phyloP scores from a whole-genome alignment of 2,797 vertebrate genomes.

The Micromesistius poutassou region DNA sequence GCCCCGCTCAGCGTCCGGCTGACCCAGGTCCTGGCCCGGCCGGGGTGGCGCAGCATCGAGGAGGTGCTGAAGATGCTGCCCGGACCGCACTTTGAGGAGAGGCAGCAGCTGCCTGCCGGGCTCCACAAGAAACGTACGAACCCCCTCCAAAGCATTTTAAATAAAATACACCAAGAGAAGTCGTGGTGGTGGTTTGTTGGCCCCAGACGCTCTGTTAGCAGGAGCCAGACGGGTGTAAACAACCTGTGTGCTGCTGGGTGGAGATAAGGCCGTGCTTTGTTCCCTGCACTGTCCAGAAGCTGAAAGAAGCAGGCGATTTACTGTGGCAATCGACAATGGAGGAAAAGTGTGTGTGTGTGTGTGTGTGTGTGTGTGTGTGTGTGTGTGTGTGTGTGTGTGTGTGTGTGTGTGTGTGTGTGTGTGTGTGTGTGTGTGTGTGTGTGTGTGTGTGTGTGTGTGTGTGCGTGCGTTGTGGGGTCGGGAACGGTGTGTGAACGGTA shows the following conservation, averaged over 20 bases:
- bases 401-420: conserved; percentile 19
- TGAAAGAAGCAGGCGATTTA: conserved; percentile 53
- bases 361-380: conserved; percentile 26
- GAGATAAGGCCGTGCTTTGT: conserved; percentile 71
- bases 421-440: conserved; percentile 21
- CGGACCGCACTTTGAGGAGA: conserved; percentile 94
- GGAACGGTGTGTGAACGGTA: conserved; percentile 38
- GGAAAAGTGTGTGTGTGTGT: conserved; percentile 17
- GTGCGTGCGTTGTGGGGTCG: conserved; percentile 23
- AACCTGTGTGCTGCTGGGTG: conserved; percentile 36
- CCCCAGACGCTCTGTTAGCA: neutral
- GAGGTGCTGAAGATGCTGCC: conserved; percentile 96
- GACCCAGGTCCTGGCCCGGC: conserved; percentile 89
- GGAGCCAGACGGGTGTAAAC: conserved; percentile 18
- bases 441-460: conserved; percentile 19
- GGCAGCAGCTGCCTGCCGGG: conserved; percentile 88
- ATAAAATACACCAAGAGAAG: neutral
- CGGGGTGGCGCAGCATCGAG: conserved; percentile 97
- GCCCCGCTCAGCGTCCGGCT: conserved; percentile 92
- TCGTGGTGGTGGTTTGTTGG: neutral
- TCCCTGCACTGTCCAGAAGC: conserved; percentile 19
- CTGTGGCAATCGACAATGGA: conserved; percentile 39
- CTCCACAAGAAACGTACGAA: conserved; percentile 81
- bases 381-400: conserved; percentile 23
- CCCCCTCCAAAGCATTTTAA: neutral